phyloP scores from a whole-genome alignment of 2,113 vertebrate species.

The Eclectus roratus region DNA sequence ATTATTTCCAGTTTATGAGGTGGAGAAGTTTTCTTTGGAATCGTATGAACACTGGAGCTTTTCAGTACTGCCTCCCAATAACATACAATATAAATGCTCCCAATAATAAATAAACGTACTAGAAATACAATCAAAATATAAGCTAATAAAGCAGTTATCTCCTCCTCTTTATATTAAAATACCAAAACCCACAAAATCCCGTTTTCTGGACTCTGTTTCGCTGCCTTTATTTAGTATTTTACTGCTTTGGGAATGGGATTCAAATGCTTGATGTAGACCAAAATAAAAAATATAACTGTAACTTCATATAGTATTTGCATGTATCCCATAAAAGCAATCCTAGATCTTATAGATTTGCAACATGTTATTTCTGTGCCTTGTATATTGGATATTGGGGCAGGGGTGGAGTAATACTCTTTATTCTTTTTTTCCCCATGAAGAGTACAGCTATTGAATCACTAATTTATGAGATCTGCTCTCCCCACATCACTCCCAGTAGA shows the following conservation, averaged over 20 bases:
- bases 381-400: not conserved
- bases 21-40: slow-evolving; percentile 5
- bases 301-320: not conserved
- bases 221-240: not conserved
- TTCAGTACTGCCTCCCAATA: not conserved
- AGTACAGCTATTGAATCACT: not conserved
- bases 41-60: not conserved
- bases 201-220: not conserved
- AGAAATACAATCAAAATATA: not conserved
- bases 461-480: not conserved
- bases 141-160: not conserved
- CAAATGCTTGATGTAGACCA: not conserved
- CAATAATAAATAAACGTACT: not conserved
- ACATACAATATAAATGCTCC: not conserved
- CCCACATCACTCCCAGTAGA: not conserved
- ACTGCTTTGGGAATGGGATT: not conserved
- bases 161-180: slow-evolving; percentile 7
- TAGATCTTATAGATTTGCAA: not conserved
- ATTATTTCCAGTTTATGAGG: not conserved
- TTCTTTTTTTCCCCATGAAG: not conserved
- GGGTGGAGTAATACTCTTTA: not conserved
- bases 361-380: not conserved
- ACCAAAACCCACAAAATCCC: not conserved
- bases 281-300: not conserved
- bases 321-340: not conserved